Base-by-base conservation (phyloP, 35 echinoderm and acorn worm species). In the Diadema setosum region DNA sequence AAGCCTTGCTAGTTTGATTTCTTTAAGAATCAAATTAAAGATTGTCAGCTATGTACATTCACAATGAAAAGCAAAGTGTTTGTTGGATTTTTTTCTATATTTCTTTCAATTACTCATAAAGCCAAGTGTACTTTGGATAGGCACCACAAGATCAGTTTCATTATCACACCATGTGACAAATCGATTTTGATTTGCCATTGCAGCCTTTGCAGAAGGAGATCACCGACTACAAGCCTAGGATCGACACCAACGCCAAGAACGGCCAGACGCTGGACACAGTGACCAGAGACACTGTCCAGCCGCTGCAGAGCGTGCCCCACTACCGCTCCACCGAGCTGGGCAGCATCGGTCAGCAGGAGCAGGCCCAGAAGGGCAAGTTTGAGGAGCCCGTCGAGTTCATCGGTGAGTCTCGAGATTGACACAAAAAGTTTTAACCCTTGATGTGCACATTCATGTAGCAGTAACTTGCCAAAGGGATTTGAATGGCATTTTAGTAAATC, bases 201-300 rank as follows among this genome's bases (percentile, higher is more conserved):
- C 83, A 97, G 95, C 95, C 95, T 20, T 76, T 97, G 20, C 95
- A 97, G 50, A 97, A 97, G 80, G 95, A 97, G 46, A 89, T 97
- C n/a, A 55, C 58, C 1, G 91, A 93, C 84, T 88, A 93, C 91
- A 93, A 84, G 52, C 95, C 95, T 33, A 89, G 87, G 64, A 57
- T 97, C 3, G 83, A 86, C 35, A 84, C 90, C 6, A 93, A 93
- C 56, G 64, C 87, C 36, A 87, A 83, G 50, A 90, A 75, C 5
- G 95, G 95, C 24, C 86, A 86, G 55, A 87, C 58, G 1, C 78
- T 97, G 24, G 94, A 97, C 65, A 92, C 83, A 16, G 52, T 93
- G 24, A 81, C 45, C 30, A 48, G 58, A 23, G 78, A 84, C 18
- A 75, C 82, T 15, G 70, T 63, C 33, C 89, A 89, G 29, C 87